Conservation (phyloP, 2,888 invertebrate species). For the Conomelus anceps region DNA sequence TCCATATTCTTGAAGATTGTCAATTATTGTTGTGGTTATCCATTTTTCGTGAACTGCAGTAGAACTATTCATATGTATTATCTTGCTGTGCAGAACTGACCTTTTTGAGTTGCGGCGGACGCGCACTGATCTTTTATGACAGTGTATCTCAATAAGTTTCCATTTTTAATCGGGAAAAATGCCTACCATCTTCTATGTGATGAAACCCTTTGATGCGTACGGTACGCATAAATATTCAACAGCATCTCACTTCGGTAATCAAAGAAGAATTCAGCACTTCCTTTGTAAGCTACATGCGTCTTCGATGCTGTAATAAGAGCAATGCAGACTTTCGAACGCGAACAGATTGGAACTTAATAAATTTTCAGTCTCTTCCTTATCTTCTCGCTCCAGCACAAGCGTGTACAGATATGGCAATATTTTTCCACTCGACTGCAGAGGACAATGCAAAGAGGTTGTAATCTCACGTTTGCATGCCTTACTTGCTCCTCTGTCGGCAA, state of each 20-base stretch:
- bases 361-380: not conserved
- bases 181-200: not conserved
- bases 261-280: not conserved
- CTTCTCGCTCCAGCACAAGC: not conserved
- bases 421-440: not conserved
- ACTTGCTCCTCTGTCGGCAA: not conserved
- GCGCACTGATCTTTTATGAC: not conserved
- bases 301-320: not conserved
- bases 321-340: not conserved
- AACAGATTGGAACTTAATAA: not conserved
- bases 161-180: not conserved
- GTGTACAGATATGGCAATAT: not conserved
- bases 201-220: not conserved
- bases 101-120: too few species aligned
- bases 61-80: too few species aligned
- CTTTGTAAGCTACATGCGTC: not conserved
- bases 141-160: not conserved
- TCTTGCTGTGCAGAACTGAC: too few species aligned
- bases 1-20: too few species aligned
- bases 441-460: not conserved
- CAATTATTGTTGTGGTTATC: too few species aligned
- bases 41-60: too few species aligned
- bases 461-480: not conserved
- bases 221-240: not conserved
- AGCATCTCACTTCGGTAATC: not conserved